Base-by-base conservation (phyloP, 2,113 vertebrate genomes). In the Pelobates fuscus region DNA sequence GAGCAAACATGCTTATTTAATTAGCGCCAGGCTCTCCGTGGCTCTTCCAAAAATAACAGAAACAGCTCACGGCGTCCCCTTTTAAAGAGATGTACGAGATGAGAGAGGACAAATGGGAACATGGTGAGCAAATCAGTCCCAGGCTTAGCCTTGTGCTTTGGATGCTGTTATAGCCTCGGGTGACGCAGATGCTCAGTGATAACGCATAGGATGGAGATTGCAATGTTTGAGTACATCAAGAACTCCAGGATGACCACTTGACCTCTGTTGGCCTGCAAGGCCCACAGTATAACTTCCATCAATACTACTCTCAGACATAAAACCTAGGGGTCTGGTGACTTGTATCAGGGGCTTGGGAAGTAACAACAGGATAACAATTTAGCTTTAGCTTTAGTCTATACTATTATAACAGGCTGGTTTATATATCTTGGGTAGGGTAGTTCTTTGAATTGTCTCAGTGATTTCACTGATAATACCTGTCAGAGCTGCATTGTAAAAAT, bases 41-140 rank as follows among this genome's bases (percentile, higher is more conserved):
- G 24, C 20, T 14, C 58, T 17, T 71, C 58, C 70, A 71, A 70
- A 43, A 58, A 70, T 70, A 70, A 70, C 57, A 61, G 30, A 21
- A 27, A 23, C 7, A 5, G 23, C 23, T 60, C 21, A 2, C 8
- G 6, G 58, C 21, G 58, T 60, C 58, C 58, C 58, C 52, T 20
- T 55, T 55, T 55, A 55, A 55, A 55, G 52, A 23, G 21, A 26
- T 25, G 5, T 24, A 21, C 1, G 23, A 43, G 54, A 70, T 23
- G 14, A 37, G 55, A 58, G 49, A 23, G 46, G 29, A 57, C 46
- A 54, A 24, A 43, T 26, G 41, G 43, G 68, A 43, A 70, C 68
- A 60, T 3, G 8, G 23, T 26, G 68, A 44, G 10, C 55, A 41
- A 32, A 46, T 61, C 29, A 15, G 24, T 7, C 30, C 18, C 67